Evolutionary conservation across 2,797 vertebrate genomes (phyloP).

Genomic region (Galago senegalensis): DNA sequence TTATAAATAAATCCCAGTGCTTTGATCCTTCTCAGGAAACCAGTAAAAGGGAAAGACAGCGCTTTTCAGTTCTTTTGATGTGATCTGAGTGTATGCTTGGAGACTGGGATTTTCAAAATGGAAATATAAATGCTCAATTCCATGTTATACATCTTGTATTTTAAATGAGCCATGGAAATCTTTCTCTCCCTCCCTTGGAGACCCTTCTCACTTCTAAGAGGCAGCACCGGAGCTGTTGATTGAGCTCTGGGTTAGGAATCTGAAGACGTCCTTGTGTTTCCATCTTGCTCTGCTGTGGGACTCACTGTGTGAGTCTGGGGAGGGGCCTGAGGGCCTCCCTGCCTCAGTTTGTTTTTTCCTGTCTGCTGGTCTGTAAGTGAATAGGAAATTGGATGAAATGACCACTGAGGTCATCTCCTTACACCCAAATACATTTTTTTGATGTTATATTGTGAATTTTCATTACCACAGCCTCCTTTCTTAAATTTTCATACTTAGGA

Average conservation of each 20-base stretch:
- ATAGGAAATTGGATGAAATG: neutral
- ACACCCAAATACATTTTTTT: neutral
- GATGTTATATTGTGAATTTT: neutral
- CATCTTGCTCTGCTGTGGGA: no score
- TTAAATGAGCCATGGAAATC: neutral
- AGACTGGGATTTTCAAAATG: neutral
- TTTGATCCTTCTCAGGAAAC: constrained; percentile 49
- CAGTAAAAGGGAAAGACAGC: neutral
- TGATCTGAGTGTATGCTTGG: neutral
- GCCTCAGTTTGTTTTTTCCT: neutral
- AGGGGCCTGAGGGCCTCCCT: neutral
- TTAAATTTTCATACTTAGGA: neutral
- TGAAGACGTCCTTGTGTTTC: neutral
- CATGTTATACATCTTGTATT: neutral
- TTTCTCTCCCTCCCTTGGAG: neutral
- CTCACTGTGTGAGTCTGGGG: no score
- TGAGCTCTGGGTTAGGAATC: neutral
- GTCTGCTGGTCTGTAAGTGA: neutral
- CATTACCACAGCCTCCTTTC: neutral
- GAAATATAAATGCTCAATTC: neutral
- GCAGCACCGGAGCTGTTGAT: fast-evolving
- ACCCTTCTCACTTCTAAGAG: neutral
- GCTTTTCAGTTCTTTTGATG: neutral
- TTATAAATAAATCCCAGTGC: constrained; percentile 15
- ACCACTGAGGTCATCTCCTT: neutral